These are phyloP conservation scores for Branchinecta lindahli DNA, from an alignment of 1,140 invertebrate genomes.

Conservation along the genomic window DNA sequence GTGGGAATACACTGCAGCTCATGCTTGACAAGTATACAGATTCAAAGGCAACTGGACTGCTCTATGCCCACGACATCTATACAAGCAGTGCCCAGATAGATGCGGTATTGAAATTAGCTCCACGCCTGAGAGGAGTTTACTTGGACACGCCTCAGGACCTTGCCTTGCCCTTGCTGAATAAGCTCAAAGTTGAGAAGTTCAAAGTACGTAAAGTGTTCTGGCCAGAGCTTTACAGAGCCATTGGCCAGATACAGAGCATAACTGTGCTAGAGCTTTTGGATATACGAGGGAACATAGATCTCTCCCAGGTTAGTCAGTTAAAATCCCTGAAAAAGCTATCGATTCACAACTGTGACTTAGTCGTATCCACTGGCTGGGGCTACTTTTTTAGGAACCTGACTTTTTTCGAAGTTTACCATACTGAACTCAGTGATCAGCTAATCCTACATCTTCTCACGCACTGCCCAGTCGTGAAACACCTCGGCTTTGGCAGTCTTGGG, in stretches of 20 bases:
- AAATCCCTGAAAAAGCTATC: background rate
- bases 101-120: background rate
- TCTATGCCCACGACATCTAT: background rate
- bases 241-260: background rate
- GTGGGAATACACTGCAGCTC: background rate
- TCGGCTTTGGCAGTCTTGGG: background rate
- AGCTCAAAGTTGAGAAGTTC: background rate
- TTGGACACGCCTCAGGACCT: background rate
- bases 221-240: background rate
- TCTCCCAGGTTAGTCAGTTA: background rate
- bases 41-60: background rate
- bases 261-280: background rate
- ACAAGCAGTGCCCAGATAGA: background rate
- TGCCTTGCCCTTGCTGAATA: background rate
- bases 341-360: background rate
- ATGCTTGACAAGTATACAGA: background rate
- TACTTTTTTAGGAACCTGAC: background rate
- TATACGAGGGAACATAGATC: background rate
- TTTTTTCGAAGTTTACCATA: background rate
- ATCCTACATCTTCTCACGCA: background rate
- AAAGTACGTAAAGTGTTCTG: background rate
- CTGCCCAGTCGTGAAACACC: background rate
- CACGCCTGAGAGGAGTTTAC: background rate
- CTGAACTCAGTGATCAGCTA: background rate
- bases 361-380: background rate